A percentile compares a stretch with the other conserved stretches of the same genome.
phyloP scores from a whole-genome alignment of 2,113 vertebrate genomes.

The Chitala chitala region DNA sequence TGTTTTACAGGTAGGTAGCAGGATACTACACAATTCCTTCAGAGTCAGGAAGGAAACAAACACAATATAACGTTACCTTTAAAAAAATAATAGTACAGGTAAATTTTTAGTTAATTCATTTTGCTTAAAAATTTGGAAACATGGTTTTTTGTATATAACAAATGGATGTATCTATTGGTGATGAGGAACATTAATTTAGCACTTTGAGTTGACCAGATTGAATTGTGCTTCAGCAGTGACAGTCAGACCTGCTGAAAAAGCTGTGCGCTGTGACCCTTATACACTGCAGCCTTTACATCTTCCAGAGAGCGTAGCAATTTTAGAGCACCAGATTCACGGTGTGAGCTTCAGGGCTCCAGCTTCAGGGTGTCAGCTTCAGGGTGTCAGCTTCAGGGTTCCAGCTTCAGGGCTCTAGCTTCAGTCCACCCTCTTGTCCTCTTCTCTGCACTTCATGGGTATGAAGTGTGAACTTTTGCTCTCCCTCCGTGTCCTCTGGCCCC shows the following conservation, averaged over 20 bases:
- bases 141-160: constrained; percentile 32
- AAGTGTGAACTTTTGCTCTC: constrained; percentile 87
- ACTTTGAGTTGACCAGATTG: constrained; percentile 33
- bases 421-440: constrained; percentile 53
- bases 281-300: not conserved
- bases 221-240: constrained; percentile 20
- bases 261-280: not conserved
- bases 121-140: constrained; percentile 27
- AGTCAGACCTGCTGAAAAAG: constrained; percentile 15
- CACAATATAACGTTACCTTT: constrained; percentile 2
- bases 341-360: no score
- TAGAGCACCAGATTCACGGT: no score
- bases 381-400: no score
- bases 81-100: not conserved
- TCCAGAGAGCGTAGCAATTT: no score
- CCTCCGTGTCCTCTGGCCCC: constrained; percentile 87
- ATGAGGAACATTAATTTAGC: constrained; percentile 17
- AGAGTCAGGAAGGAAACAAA: constrained; percentile 14
- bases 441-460: constrained; percentile 78
- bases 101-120: not conserved
- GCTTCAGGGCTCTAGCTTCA: no score
- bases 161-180: constrained; percentile 32
- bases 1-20: no score
- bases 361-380: no score
- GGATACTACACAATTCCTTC: no score